phyloP scores from a whole-genome alignment of 2,888 invertebrate species.

The Oscheius sp. region DNA sequence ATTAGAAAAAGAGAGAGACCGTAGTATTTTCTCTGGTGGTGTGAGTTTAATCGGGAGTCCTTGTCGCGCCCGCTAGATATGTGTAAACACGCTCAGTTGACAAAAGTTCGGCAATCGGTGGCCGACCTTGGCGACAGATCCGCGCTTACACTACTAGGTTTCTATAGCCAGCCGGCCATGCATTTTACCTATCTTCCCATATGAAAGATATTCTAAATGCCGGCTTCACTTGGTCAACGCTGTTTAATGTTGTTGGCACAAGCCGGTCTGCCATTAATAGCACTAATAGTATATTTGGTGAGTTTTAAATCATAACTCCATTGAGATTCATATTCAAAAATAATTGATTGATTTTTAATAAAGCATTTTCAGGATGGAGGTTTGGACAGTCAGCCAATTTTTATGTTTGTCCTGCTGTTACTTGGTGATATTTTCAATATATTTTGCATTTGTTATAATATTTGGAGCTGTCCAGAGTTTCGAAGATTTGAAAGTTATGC shows the following conservation, averaged over 20 bases:
- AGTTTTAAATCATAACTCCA: constrained; percentile 28
- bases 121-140: constrained; percentile 1
- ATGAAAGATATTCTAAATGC: constrained; percentile 6
- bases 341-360: constrained; percentile 2
- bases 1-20: no score
- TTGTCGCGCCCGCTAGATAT: background rate
- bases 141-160: background rate
- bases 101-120: background rate
- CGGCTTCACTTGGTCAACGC: constrained; percentile 33
- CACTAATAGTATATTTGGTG: constrained; percentile 43
- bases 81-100: constrained; percentile 18
- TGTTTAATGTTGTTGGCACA: constrained; percentile 33
- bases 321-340: no score
- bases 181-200: background rate
- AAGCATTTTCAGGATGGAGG: constrained; percentile 23
- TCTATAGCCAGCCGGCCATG: background rate
- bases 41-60: no score
- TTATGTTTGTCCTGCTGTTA: constrained; percentile 32
- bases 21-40: no score
- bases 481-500: constrained; percentile 18
- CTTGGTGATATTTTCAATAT: constrained; percentile 30
- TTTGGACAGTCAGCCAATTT: constrained; percentile 22
- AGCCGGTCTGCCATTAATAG: constrained; percentile 29
- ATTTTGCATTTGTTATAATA: constrained; percentile 7
- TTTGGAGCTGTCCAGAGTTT: constrained; percentile 18